Conservation (phyloP, 35 echinoderm and acorn worm genomes). For the Ophioderma brevispina region DNA sequence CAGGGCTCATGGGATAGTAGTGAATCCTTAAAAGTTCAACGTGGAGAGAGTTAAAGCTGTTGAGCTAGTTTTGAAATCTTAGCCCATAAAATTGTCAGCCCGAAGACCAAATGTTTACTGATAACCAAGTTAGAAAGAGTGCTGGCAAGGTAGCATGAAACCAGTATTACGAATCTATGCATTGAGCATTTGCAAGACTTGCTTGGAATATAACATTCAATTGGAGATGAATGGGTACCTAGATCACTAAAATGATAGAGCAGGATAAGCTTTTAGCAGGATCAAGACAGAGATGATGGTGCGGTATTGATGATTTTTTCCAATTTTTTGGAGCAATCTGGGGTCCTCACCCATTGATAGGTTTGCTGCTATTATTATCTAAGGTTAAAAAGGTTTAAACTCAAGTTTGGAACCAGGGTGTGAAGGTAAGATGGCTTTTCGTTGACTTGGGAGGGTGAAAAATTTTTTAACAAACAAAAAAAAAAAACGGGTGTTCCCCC, state of each 20-base stretch:
- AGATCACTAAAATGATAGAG: background rate
- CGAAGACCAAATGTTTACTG: slow-evolving; percentile 10
- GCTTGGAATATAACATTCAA: background rate
- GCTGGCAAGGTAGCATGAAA: background rate
- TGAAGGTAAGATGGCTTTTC: slow-evolving; percentile 11
- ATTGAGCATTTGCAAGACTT: background rate
- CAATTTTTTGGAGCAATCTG: background rate
- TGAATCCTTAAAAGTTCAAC: slow-evolving; percentile 1
- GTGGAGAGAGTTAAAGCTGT: slow-evolving; percentile 42
- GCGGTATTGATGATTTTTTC: background rate
- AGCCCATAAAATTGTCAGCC: background rate
- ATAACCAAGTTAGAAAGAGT: background rate
- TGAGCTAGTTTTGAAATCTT: slow-evolving; percentile 11
- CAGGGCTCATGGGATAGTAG: background rate
- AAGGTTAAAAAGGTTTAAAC: slow-evolving; percentile 2
- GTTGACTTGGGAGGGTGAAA: slow-evolving; percentile 23
- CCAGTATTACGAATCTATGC: background rate
- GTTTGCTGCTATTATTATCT: slow-evolving; percentile 20
- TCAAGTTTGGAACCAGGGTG: slow-evolving; percentile 11
- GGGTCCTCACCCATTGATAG: slow-evolving; percentile 41
- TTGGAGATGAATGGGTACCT: slow-evolving; percentile 39
- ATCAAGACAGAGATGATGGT: slow-evolving; percentile 44
- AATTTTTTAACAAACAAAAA: too few species aligned
- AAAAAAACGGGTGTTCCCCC: slow-evolving; percentile 43
- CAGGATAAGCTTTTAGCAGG: slow-evolving; percentile 4